Base-by-base conservation (phyloP, 2,113 vertebrate genomes). In the Herpetotheres cachinnans region DNA sequence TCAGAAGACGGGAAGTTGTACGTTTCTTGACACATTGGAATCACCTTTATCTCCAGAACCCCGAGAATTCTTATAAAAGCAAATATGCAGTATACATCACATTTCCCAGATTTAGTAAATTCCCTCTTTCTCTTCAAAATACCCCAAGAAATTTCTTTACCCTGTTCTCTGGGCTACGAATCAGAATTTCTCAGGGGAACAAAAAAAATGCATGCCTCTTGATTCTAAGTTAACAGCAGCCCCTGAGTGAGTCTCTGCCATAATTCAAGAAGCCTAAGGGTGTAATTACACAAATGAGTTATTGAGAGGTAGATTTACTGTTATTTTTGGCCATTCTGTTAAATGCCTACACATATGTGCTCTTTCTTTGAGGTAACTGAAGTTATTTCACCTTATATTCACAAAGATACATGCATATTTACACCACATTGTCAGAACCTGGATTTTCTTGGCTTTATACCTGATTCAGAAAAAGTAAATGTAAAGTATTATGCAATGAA, bases 251-350 rank as follows among this genome's bases (percentile, higher is more conserved):
- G 16, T 61, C 32, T 89, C 76, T 84, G 42, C 19, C 26, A 47
- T 42, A 81, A 80, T 73, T 83, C 86, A 82, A 83, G 66, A 88
- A 92, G 82, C 71, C 67, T 86, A 76, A 89, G 71, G 74, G 76
- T 81, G 29, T 40, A 93, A 95, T 90, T 97, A 93, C 61, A 93
- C n/a, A 90, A 93, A 88, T 93, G 52, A 93, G 82, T 95, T 93
- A 89, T 73, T 83, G 50, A 93, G n/a, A 73, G 29, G 54, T 54
- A 92, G 56, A 72, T 70, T 93, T 80, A 77, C 34, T 89, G 44
- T 73, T 73, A 70, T 80, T 95, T 95, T 95, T 88, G 56, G 36
- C 11, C 40, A 65, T 66, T 92, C 74, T 92, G 66, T 83, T 93
- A 61, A 76, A 93, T 90, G 26, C 6, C 67, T 77, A 46, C 17